These are phyloP conservation scores for Onychomys arenicola DNA, from an alignment of 2,797 vertebrate genomes.

Conservation along the genomic window DNA sequence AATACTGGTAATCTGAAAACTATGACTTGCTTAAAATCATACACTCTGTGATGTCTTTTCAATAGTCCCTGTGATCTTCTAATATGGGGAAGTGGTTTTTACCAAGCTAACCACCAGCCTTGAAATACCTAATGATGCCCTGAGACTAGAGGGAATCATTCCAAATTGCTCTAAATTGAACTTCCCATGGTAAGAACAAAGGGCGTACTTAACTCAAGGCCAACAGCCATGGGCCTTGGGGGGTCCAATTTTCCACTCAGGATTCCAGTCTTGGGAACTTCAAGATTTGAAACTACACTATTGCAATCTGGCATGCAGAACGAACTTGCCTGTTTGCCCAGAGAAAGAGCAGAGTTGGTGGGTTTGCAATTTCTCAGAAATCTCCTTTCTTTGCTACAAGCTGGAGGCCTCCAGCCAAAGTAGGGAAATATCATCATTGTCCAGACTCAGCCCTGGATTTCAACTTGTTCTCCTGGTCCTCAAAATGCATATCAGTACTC, in stretches of 20 bases:
- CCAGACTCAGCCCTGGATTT: background rate
- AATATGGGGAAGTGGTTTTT: constrained; percentile 84
- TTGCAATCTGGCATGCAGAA: constrained; percentile 76
- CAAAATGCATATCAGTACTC: constrained; percentile 17
- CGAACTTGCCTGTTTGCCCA: constrained; percentile 49
- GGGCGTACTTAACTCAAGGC: constrained; percentile 81
- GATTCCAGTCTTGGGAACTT: constrained; percentile 80
- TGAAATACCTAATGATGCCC: constrained; percentile 85
- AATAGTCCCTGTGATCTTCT: constrained; percentile 84
- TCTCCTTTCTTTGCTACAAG: constrained; percentile 35
- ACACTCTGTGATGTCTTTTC: constrained; percentile 82
- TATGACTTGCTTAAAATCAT: constrained; percentile 84
- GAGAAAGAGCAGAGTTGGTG: constrained; percentile 34
- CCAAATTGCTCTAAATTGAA: constrained; percentile 85
- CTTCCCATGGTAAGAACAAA: constrained; percentile 84
- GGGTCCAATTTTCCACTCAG: constrained; percentile 82
- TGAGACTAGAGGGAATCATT: constrained; percentile 81
- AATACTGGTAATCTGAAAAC: constrained; percentile 84
- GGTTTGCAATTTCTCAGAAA: constrained; percentile 65
- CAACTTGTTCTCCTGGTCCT: constrained; percentile 33
- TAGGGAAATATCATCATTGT: constrained; percentile 16
- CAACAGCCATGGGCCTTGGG: constrained; percentile 80
- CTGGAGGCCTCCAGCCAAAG: constrained; percentile 30
- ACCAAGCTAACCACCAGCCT: constrained; percentile 85
- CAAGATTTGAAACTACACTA: constrained; percentile 74